These are phyloP conservation scores for Petrocephalus zakoni DNA, from an alignment of 2,113 vertebrate genomes.

Conservation along the genomic window DNA sequence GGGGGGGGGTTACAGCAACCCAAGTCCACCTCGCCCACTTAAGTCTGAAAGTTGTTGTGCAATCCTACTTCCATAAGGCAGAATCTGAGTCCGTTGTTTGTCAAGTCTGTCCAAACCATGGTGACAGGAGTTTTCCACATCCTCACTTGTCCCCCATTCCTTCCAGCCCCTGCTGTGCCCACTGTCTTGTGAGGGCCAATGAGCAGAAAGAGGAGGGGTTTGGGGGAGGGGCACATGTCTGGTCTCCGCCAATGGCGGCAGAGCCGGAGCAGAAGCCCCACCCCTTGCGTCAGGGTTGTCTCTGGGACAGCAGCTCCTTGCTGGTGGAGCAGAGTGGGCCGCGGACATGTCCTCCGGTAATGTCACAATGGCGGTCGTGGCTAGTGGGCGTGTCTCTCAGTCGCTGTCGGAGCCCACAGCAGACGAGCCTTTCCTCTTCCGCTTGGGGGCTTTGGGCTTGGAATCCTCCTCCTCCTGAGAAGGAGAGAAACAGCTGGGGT, in stretches of 20 bases:
- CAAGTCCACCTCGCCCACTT: conserved; percentile 6
- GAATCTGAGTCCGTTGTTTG: conserved; percentile 23
- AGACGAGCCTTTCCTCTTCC: conserved; percentile 85
- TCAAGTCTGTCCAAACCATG: conserved; percentile 15
- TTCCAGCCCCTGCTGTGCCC: conserved; percentile 19
- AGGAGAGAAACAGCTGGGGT: neutral
- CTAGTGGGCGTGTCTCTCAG: conserved; percentile 58
- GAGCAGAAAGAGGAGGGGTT: conserved; percentile 21
- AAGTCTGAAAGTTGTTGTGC: conserved; percentile 18
- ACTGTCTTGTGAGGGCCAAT: conserved; percentile 29
- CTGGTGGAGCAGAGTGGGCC: conserved; percentile 37
- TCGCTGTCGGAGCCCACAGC: conserved; percentile 90
- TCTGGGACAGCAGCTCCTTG: conserved; percentile 34
- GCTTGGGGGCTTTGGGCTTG: conserved; percentile 84
- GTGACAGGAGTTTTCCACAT: conserved; percentile 21
- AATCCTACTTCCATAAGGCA: conserved; percentile 27
- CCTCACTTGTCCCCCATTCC: conserved; percentile 15
- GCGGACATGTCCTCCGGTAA: conserved; percentile 36
- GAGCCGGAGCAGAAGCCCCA: conserved; percentile 29
- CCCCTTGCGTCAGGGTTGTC: conserved; percentile 26
- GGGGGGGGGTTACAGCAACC: neutral
- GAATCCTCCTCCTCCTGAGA: conserved; percentile 86
- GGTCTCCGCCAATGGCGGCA: conserved; percentile 29
- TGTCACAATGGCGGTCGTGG: conserved; percentile 35
- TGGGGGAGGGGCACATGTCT: conserved; percentile 20